phyloP scores from a whole-genome alignment of 2,888 invertebrate genomes.

The Cantharis rufa region DNA sequence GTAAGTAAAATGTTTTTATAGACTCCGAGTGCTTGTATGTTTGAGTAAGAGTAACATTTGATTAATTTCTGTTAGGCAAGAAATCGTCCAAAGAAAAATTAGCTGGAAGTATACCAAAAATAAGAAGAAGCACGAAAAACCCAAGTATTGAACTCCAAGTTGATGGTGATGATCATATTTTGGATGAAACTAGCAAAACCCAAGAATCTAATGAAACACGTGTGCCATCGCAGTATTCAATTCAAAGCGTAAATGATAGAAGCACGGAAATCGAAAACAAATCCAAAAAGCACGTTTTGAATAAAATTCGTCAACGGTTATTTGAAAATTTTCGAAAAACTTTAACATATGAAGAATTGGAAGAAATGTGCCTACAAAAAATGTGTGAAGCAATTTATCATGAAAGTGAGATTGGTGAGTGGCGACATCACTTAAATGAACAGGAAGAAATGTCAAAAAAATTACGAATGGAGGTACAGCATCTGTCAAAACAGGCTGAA shows the following conservation, averaged over 20 bases:
- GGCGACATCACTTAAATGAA: not conserved
- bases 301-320: no score
- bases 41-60: not conserved
- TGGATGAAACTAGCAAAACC: no score
- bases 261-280: not conserved
- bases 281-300: not conserved
- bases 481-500: not conserved
- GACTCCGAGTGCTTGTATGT: no score
- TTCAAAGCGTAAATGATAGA: not conserved
- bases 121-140: not conserved
- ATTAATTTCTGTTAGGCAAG: not conserved
- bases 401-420: not conserved
- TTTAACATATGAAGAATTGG: not conserved
- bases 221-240: not conserved
- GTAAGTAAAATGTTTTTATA: not conserved
- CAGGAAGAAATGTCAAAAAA: not conserved
- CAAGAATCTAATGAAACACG: not conserved
- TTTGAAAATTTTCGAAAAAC: not conserved
- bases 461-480: not conserved
- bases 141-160: not conserved
- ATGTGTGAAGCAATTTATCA: not conserved
- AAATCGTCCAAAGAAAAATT: not conserved
- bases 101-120: not conserved
- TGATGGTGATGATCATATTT: no score
- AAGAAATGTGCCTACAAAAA: not conserved